Base-by-base conservation (phyloP, 2,113 vertebrate species). In the Catharus fuscescens region DNA sequence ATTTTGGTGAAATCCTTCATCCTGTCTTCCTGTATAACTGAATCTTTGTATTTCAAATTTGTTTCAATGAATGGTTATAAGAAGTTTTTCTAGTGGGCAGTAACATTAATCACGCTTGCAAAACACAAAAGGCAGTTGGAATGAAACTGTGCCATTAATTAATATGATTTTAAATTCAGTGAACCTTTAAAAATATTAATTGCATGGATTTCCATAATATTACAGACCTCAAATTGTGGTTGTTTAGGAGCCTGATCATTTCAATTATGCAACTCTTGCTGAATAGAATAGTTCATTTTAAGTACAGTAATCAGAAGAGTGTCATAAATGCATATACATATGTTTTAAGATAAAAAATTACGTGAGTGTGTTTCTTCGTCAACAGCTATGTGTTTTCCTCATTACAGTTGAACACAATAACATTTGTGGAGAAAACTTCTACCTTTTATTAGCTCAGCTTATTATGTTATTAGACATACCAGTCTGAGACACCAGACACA, bases 1-100 rank as follows among this genome's bases (percentile, higher is more conserved):
- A 21, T 20, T 56, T 80, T 32, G 32, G 40, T 53, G 31, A 80
- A 95, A 94, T 91, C 70, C 48, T 95, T 96, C 85, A 57, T 45
- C 36, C 7, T 86, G 15, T 70, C 88, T 87, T 88, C 32, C 48
- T 36, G 2, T 73, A 34, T 36, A 94, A 78, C 34, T 31, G 57
- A 92, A 82, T 93, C 60, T 66, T 82, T 94, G 81, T 62, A 48
- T 89, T 95, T 93, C n/a, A 60, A 69, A 89, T 94, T 89, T 69
- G 72, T 92, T 66, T 65, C 59, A 93, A 79, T 73, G 26, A 57
- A 85, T 72, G 48, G 25, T 95, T 86, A 82, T 73, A 28, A 94
- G 79, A 80, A 90, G 23, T 36, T 34, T 81, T 81, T 88, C 36
- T 50, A 82, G 32, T n/a, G 66, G 48, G 74, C 47, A 93, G 61